Percentiles rank a stretch among this genome's conserved stretches.
Conservation (phyloP, 1,140 invertebrate genomes). For the Linepithema humile region DNA sequence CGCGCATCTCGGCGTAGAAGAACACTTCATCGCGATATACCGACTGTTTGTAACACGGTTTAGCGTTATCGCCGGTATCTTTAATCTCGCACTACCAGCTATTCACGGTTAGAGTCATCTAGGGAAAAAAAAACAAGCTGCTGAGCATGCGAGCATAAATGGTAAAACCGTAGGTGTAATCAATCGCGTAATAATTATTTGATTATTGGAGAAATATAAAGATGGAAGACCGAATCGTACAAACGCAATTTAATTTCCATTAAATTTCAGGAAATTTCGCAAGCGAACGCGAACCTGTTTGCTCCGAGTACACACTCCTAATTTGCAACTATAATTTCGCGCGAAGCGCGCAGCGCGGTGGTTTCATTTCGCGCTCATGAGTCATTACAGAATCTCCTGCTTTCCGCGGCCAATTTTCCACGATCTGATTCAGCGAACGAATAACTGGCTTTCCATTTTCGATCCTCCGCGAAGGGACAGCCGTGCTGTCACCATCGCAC, state of each 20-base stretch:
- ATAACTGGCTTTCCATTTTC: background rate
- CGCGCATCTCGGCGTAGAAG: background rate
- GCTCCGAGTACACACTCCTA: slow-evolving; percentile 61
- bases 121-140: background rate
- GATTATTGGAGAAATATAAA: too few species aligned
- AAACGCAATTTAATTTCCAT: slow-evolving; percentile 69
- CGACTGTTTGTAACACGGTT: background rate
- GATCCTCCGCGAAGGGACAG: background rate
- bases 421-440: background rate
- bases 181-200: too few species aligned
- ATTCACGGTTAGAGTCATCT: background rate
- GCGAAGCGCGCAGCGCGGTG: background rate
- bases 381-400: slow-evolving; percentile 26
- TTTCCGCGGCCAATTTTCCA: slow-evolving; percentile 24
- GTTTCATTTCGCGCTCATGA: slow-evolving; percentile 48
- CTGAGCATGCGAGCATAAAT: background rate
- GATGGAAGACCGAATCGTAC: slow-evolving; percentile 7
- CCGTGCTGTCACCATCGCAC: background rate
- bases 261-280: slow-evolving; percentile 62
- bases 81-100: background rate
- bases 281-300: slow-evolving; percentile 51
- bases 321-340: slow-evolving; percentile 69
- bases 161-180: background rate
- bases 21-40: background rate
- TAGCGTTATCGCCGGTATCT: slow-evolving; percentile 12